These are phyloP conservation scores for Leptosomus discolor DNA, from an alignment of 2,113 vertebrate species.

Conservation along the genomic window DNA sequence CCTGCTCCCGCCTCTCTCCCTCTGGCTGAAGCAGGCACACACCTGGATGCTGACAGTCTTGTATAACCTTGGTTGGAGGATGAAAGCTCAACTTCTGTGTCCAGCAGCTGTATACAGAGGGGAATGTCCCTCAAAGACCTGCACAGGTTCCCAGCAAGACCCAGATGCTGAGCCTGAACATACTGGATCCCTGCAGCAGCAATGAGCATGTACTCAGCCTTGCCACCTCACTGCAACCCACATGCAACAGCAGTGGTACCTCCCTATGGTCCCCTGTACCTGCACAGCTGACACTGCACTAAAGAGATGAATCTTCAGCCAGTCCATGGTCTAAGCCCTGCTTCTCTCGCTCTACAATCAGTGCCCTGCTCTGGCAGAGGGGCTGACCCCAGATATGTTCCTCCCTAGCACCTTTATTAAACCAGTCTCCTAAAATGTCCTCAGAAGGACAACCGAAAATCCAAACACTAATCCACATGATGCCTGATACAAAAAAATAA, in stretches of 20 bases:
- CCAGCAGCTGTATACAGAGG: neutral
- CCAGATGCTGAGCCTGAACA: neutral
- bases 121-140: neutral
- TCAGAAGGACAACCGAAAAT: neutral
- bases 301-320: neutral
- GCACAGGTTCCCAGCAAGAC: neutral
- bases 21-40: neutral
- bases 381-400: neutral
- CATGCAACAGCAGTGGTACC: neutral
- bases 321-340: neutral
- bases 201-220: neutral
- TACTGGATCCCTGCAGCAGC: neutral
- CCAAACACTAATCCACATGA: neutral
- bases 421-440: neutral
- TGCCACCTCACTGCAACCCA: neutral
- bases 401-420: neutral
- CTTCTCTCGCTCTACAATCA: neutral
- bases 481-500: neutral
- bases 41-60: neutral
- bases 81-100: slow-evolving; percentile 9
- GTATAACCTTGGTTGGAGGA: neutral
- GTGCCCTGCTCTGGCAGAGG: neutral
- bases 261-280: neutral
- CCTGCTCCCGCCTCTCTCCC: neutral
- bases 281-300: neutral